These are phyloP conservation scores for Tetanocera ferruginea DNA, from an alignment of 2,888 invertebrate species.

Conservation along the genomic window DNA sequence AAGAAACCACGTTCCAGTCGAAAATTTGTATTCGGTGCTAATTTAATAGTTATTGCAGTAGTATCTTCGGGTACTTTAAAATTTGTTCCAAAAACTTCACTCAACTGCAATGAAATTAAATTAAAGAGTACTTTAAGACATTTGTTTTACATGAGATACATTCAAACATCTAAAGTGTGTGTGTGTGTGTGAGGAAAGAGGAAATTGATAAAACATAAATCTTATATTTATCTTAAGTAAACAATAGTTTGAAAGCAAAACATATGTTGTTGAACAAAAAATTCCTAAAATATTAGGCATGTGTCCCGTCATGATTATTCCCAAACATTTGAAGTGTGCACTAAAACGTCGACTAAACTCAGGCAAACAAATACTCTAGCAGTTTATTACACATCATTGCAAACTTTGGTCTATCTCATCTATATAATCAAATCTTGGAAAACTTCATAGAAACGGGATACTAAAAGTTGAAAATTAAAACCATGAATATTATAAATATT, in stretches of 20 bases:
- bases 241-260: not conserved
- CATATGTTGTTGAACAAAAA: not conserved
- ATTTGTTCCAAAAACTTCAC: conserved; percentile 56
- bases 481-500: no score
- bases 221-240: not conserved
- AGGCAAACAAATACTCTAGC: no score
- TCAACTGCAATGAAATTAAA: conserved; percentile 54
- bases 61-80: conserved; percentile 58
- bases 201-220: conserved; percentile 11
- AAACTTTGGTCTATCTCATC: no score
- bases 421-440: no score
- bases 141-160: not conserved
- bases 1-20: conserved; percentile 61
- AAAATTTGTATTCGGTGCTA: conserved; percentile 57
- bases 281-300: not conserved
- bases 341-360: no score
- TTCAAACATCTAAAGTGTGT: not conserved
- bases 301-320: not conserved
- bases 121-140: not conserved
- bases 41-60: conserved; percentile 57
- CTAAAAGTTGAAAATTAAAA: no score
- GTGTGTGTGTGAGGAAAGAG: not conserved
- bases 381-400: no score
- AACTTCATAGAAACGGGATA: no score
- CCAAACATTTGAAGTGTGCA: not conserved